Percentiles rank a stretch among this genome's conserved stretches.
Evolutionary conservation across 35 echinoderm and acorn worm genomes (phyloP).

Genomic region (Apostichopus parvimensis): DNA sequence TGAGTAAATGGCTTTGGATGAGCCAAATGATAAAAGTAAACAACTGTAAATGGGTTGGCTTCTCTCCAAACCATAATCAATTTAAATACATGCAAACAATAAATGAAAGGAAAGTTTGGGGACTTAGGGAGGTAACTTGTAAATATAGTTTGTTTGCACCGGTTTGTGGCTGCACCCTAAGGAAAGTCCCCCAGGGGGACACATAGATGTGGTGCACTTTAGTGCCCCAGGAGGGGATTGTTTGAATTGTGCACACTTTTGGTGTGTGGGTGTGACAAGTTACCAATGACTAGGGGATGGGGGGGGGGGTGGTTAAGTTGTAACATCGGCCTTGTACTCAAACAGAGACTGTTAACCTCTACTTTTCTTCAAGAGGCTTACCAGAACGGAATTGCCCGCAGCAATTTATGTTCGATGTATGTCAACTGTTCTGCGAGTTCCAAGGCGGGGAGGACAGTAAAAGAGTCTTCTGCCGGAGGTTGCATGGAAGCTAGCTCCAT

Average conservation of each 20-base stretch:
- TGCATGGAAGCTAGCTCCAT: conserved; percentile 67
- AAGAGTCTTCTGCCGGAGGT: conserved; percentile 63
- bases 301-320: not conserved
- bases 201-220: too few species aligned
- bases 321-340: not conserved
- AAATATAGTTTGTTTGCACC: not conserved
- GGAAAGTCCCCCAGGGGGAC: too few species aligned
- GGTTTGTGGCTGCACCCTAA: too few species aligned
- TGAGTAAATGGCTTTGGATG: too few species aligned
- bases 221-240: too few species aligned
- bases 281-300: not conserved
- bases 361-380: conserved; percentile 16
- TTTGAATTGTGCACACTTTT: too few species aligned
- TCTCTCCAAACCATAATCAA: too few species aligned
- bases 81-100: too few species aligned
- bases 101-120: too few species aligned
- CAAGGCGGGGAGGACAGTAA: conserved; percentile 68
- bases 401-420: conserved; percentile 93
- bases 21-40: too few species aligned
- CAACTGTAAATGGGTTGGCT: too few species aligned
- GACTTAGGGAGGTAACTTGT: not conserved
- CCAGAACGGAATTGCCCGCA: conserved; percentile 89
- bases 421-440: conserved; percentile 97
- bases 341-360: not conserved
- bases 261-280: too few species aligned